Percentiles rank a stretch among this genome's conserved stretches.
Evolutionary conservation across 2,888 invertebrate species (phyloP).

Genomic region (Diadromus collaris): DNA sequence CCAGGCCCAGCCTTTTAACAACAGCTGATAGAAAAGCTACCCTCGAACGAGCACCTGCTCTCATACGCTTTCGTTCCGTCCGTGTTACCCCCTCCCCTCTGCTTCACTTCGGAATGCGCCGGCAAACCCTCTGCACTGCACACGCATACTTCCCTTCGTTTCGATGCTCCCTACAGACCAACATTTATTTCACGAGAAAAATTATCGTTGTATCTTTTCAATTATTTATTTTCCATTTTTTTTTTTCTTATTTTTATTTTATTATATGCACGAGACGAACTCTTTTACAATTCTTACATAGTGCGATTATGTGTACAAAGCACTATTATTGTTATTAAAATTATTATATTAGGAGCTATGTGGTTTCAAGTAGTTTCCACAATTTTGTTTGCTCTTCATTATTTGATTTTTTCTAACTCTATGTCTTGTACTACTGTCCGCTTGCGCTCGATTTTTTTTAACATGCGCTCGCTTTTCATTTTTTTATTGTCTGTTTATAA

Average conservation of each 20-base stretch:
- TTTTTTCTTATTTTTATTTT: conserved; percentile 22
- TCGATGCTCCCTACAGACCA: background rate
- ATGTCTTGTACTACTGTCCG: background rate
- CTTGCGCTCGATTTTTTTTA: conserved; percentile 27
- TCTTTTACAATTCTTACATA: too few species aligned
- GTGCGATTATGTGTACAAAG: too few species aligned
- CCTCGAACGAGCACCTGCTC: conserved; percentile 16
- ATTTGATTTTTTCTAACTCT: conserved; percentile 4
- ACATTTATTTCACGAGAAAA: background rate
- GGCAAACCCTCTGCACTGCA: background rate
- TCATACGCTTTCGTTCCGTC: conserved; percentile 12
- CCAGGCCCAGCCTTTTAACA: conserved; percentile 11
- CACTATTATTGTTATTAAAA: too few species aligned
- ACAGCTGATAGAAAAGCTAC: conserved; percentile 25
- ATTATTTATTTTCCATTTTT: conserved; percentile 51
- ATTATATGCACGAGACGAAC: too few species aligned
- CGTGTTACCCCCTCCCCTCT: background rate
- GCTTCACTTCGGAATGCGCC: conserved; percentile 7
- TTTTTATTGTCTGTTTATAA: conserved; percentile 21
- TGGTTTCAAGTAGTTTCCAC: conserved; percentile 18
- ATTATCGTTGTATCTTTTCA: background rate
- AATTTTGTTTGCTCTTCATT: conserved; percentile 14
- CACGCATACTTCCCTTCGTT: background rate
- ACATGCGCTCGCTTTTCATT: conserved; percentile 32
- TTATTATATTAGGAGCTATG: background rate